Percentiles rank a stretch among this genome's conserved stretches.
These are phyloP conservation scores for Pristionchus japonicus DNA, from an alignment of 2,888 invertebrate species.

Conservation along the genomic window DNA sequence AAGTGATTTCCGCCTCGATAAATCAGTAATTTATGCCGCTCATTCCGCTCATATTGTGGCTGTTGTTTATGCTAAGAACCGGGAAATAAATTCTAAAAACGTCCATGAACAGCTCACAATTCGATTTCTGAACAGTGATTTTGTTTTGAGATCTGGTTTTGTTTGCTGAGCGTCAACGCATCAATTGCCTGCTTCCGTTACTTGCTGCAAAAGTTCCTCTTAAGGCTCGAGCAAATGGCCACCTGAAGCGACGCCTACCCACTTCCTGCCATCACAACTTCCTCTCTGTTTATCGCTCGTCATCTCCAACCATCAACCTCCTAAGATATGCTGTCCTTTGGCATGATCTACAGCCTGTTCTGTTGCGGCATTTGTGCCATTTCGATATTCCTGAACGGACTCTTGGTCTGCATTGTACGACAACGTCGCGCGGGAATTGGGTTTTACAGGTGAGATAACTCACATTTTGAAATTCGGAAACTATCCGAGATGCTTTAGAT, in stretches of 20 bases:
- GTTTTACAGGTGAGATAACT: neutral
- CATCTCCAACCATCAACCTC: too few species aligned
- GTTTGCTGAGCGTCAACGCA: too few species aligned
- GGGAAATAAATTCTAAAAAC: constrained; percentile 37
- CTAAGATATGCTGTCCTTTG: neutral
- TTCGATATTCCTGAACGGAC: neutral
- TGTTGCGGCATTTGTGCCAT: neutral
- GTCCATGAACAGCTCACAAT: neutral
- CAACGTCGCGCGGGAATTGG: neutral
- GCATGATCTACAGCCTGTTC: neutral
- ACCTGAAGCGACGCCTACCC: too few species aligned
- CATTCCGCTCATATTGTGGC: neutral
- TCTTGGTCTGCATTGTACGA: neutral
- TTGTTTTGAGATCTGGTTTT: neutral
- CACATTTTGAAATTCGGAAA: too few species aligned
- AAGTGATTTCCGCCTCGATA: neutral
- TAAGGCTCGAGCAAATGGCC: too few species aligned
- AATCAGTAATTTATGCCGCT: neutral
- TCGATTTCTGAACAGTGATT: neutral
- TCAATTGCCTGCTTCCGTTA: too few species aligned
- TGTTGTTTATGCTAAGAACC: constrained; percentile 5
- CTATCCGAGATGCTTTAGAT: too few species aligned
- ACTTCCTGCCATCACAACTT: neutral
- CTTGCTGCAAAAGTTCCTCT: too few species aligned
- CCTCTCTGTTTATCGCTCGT: too few species aligned